A percentile compares a stretch with the other conserved stretches of the same genome.
Evolutionary conservation across 2,113 vertebrate genomes (phyloP).

Genomic region (Pogona vitticeps): DNA sequence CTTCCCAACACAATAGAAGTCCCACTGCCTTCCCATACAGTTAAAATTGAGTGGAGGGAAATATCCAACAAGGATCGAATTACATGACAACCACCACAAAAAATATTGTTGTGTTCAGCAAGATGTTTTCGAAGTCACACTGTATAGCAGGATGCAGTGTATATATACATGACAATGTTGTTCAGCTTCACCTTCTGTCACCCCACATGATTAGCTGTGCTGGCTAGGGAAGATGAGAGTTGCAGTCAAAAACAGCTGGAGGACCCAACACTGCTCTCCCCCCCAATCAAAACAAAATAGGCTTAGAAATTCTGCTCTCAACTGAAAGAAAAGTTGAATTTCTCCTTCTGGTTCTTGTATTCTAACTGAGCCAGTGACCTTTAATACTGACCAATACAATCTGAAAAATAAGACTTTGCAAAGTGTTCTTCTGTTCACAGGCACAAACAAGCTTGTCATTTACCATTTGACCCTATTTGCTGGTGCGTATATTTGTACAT

Average conservation of each 20-base stretch:
- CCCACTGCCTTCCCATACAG: not conserved
- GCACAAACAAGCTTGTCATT: not conserved
- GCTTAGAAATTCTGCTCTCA: not conserved
- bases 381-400: not conserved
- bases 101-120: too few species aligned
- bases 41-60: not conserved
- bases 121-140: too few species aligned
- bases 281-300: not conserved
- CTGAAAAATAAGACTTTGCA: rapidly evolving
- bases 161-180: too few species aligned
- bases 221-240: too few species aligned
- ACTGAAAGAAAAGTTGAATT: not conserved
- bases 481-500: rapidly evolving
- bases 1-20: not conserved
- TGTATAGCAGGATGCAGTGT: too few species aligned
- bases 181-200: not conserved
- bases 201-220: too few species aligned
- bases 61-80: not conserved
- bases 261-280: too few species aligned
- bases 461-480: slow-evolving; percentile 24
- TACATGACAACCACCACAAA: not conserved
- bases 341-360: rapidly evolving
- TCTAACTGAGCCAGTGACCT: rapidly evolving
- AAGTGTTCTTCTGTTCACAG: not conserved
- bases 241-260: too few species aligned